Percentiles rank a stretch among this genome's conserved stretches.
These are phyloP conservation scores for Enteromius unitaeniatus DNA, from an alignment of 2,797 vertebrate genomes.

Conservation along the genomic window DNA sequence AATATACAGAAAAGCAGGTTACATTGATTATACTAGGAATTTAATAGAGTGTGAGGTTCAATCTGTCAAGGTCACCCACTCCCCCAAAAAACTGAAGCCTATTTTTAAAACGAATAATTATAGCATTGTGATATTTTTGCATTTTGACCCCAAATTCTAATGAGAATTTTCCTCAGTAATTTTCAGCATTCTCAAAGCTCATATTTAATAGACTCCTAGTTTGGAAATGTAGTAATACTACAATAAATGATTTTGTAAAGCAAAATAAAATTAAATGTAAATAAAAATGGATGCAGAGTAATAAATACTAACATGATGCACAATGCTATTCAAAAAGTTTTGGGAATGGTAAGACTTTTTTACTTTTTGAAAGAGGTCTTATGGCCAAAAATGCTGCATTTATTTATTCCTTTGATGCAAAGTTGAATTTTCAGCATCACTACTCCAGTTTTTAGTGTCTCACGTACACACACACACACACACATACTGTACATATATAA, in stretches of 20 bases:
- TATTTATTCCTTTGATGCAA: not conserved
- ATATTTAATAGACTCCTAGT: not conserved
- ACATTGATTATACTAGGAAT: not conserved
- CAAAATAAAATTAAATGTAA: too few relatives aligned
- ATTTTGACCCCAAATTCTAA: not conserved
- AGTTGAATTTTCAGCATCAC: not conserved
- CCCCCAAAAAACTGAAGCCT: not conserved
- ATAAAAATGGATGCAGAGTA: not conserved
- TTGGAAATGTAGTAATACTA: not conserved
- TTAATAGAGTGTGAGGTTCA: not conserved
- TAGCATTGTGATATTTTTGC: not conserved
- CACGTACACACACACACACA: too few relatives aligned
- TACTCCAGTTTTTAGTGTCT: not conserved
- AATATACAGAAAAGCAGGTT: conserved; percentile 4
- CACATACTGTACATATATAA: too few relatives aligned
- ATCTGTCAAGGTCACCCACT: not conserved
- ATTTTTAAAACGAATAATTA: not conserved
- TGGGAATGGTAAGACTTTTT: not conserved
- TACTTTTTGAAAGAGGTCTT: not conserved
- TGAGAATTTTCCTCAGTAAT: not conserved
- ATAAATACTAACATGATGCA: not conserved
- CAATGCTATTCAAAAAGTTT: not conserved
- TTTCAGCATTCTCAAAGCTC: not conserved
- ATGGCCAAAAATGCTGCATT: not conserved
- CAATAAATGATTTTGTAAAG: not conserved